phyloP scores from a whole-genome alignment of 2,888 invertebrate species.

The Gerris lacustris region DNA sequence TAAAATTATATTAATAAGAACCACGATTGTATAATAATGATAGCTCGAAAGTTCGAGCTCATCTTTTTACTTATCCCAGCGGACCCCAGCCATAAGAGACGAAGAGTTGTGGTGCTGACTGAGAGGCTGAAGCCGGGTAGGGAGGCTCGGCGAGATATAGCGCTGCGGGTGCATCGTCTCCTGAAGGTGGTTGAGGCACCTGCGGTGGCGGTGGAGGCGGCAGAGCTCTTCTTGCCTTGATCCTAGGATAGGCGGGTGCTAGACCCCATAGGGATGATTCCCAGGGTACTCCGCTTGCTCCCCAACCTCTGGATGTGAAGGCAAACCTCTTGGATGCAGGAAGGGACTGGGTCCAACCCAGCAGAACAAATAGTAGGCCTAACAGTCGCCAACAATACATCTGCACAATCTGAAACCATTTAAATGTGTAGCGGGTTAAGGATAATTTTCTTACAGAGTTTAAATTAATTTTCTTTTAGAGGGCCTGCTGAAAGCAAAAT shows the following conservation, averaged over 20 bases:
- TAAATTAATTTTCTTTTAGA: too few relatives aligned
- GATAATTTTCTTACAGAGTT: too few relatives aligned
- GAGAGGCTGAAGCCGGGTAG: constrained; percentile 6
- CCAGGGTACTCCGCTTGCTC: constrained; percentile 41
- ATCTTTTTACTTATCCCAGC: constrained; percentile 19
- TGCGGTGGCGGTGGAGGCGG: constrained; percentile 3
- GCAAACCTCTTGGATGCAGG: constrained; percentile 26
- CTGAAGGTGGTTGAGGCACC: constrained; percentile 2
- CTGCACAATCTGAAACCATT: too few relatives aligned
- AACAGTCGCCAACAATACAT: too few relatives aligned
- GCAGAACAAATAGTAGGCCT: too few relatives aligned
- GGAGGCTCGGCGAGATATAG: background rate
- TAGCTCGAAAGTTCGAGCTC: too few relatives aligned
- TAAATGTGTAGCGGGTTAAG: too few relatives aligned
- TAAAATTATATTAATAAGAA: too few relatives aligned
- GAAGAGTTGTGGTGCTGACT: constrained; percentile 40
- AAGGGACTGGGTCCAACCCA: background rate
- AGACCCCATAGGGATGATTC: background rate
- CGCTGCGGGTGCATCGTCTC: constrained; percentile 12
- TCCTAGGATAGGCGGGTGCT: background rate
- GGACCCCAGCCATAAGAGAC: constrained; percentile 45
- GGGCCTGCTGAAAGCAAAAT: too few relatives aligned
- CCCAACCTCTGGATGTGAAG: constrained; percentile 42
- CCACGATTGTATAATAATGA: too few relatives aligned
- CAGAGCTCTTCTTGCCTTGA: background rate